Evolutionary conservation across 2,113 vertebrate genomes (phyloP), one percentile per base, ranked within the genome.

Genomic region (Oophaga pumilio): DNA sequence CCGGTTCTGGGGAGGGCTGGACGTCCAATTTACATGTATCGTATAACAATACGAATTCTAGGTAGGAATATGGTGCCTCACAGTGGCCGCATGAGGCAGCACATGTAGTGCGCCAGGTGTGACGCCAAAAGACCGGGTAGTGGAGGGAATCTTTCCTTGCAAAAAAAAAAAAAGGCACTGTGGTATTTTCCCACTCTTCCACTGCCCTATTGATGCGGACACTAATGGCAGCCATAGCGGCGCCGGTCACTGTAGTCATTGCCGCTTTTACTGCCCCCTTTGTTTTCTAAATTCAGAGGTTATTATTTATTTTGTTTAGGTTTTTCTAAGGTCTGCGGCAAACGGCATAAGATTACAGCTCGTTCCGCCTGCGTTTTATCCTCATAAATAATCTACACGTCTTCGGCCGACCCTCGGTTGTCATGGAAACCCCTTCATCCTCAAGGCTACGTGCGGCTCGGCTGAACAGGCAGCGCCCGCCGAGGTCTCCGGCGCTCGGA

Each of bases 311-410:
- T n/a, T 77, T 77, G 24, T n/a, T n/a, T 22, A 0, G 13, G 4
- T 49, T 50, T 59, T 28, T 57, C 57, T 79, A 17, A 79, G 20
- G 59, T 28, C 76, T 59, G 52, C 76, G 50, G 76, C 52, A 59
- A 57, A 79, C 4, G 53, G 53, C 76, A 26, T 17, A 78, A 52
- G 76, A 78, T 78, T 76, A 76, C 43, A 52, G 13, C 50, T 52
- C 17, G 76, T 79, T 57, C 76, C 28, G 52, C 76, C 53, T 26
- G 22, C 53, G 76, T 53, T 53, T 78, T 59, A 28, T 57, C 10
- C 76, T 79, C 76, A 79, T 79, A 79, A 78, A 78, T 78, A 78
- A 78, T 78, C 76, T n/a, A 78, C 76, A 78, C 56, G 53, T 56
- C 76, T 79, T 28, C 53, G 76, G 53, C n/a, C n/a, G 50, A 56